Evolutionary conservation across 2,888 invertebrate species (phyloP), one percentile per base, ranked within the genome.

Genomic region (Xanthia icteritia): DNA sequence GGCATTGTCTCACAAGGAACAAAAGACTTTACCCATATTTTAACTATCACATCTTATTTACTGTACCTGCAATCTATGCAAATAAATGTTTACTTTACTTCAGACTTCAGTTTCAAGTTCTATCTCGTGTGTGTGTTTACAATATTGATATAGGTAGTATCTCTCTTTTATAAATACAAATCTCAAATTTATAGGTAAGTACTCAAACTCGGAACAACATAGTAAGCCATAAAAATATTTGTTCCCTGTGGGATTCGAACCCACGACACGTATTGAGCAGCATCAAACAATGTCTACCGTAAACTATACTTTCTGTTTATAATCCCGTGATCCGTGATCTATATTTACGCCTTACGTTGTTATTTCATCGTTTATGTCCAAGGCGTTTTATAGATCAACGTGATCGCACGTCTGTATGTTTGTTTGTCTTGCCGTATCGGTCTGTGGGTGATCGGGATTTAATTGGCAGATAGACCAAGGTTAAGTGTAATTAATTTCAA

Each of bases 401-500:
- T 75, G 80, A 80, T 83, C 79, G 56, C 76, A 45, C 70, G 70
- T 45, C 66, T 60, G 83, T 81, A 60, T 87, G 88, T 89, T 90
- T 89, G 83, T 87, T 86, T 84, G 83, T 78, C 56, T 68, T 72
- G 65, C 77, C 76, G 79, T 78, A 77, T 73, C 88, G 85, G 83
- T 79, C 79, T 72, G 73, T 69, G 73, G 70, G 64, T 73, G 84
- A 80, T 84, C 58, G 54, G 61, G 71, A 66, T 72, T 67, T 56
- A 80, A 81, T 89, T 85, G 87, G 82, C 89, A 83, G 81, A 79
- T 82, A 71, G 31, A 86, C 81, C 86, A 88, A 89, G 90, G 89
- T 83, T 72, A 61, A 61, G 51, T 54, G 67, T 76, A 85, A 88
- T 86, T 82, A 79, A 85, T 77, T 77, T 69, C 64, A 39, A 36